These are phyloP conservation scores for Phenganax stokvisi DNA, from an alignment of 92 coral and sea anemone species.

Conservation along the genomic window DNA sequence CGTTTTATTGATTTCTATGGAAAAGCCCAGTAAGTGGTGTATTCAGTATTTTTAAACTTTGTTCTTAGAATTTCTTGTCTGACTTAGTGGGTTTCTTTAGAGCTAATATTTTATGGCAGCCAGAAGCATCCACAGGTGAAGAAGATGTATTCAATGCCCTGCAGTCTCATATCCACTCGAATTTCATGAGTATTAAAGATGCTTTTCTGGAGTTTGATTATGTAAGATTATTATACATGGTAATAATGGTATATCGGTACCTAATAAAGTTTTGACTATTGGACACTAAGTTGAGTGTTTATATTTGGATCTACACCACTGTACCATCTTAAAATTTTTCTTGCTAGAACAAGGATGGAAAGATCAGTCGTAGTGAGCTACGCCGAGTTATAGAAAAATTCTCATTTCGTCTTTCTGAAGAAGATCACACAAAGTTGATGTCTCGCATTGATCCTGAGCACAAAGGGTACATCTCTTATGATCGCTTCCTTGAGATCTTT, in stretches of 20 bases:
- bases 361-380: constrained; percentile 85
- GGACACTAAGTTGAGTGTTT: not conserved
- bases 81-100: not conserved
- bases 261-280: no score
- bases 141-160: constrained; percentile 86
- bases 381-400: constrained; percentile 87
- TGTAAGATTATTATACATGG: constrained; percentile 48
- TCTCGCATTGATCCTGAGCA: constrained; percentile 76
- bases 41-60: not conserved
- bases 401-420: constrained; percentile 84
- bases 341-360: constrained; percentile 87
- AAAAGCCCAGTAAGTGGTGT: constrained; percentile 34
- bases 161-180: constrained; percentile 71
- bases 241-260: no score
- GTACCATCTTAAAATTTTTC: not conserved
- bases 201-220: constrained; percentile 99
- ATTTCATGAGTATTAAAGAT: constrained; percentile 80
- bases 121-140: constrained; percentile 27
- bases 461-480: constrained; percentile 81
- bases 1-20: constrained; percentile 85
- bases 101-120: constrained; percentile 39
- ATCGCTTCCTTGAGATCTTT: constrained; percentile 86
- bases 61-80: not conserved
- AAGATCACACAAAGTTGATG: constrained; percentile 83
- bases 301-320: not conserved